phyloP scores from a whole-genome alignment of 2,888 invertebrate species.

The Poecilobothrus nobilitatus region DNA sequence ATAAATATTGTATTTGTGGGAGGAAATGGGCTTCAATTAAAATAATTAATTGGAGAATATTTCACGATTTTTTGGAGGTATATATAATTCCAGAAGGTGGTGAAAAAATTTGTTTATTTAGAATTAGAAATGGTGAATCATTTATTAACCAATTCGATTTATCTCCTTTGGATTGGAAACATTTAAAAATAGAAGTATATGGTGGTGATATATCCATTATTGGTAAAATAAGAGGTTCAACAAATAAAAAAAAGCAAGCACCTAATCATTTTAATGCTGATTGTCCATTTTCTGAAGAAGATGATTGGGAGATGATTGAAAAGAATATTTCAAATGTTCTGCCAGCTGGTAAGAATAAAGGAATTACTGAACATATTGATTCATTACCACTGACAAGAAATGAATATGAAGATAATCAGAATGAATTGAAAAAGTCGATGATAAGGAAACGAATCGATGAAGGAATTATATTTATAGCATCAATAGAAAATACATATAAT shows the following conservation, averaged over 20 bases:
- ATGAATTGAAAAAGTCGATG: background rate
- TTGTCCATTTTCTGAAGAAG: background rate
- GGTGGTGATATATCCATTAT: background rate
- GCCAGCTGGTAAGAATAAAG: background rate
- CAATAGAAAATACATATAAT: background rate
- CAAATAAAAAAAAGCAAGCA: background rate
- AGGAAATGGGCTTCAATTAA: background rate
- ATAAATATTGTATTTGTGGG: background rate
- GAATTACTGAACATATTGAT: background rate
- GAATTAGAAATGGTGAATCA: background rate
- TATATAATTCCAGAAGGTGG: background rate
- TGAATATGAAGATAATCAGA: background rate
- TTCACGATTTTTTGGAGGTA: background rate
- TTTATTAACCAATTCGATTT: background rate
- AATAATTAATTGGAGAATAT: background rate
- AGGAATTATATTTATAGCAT: background rate
- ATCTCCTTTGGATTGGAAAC: background rate
- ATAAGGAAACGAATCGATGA: background rate
- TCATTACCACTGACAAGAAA: background rate
- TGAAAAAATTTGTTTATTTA: background rate
- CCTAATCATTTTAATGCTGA: background rate
- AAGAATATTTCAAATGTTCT: background rate
- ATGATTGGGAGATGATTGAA: background rate
- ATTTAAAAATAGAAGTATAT: background rate
- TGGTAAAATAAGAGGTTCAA: background rate